Evolutionary conservation across 1,140 invertebrate genomes (phyloP).

Genomic region (Ctenoplectra terminalis): DNA sequence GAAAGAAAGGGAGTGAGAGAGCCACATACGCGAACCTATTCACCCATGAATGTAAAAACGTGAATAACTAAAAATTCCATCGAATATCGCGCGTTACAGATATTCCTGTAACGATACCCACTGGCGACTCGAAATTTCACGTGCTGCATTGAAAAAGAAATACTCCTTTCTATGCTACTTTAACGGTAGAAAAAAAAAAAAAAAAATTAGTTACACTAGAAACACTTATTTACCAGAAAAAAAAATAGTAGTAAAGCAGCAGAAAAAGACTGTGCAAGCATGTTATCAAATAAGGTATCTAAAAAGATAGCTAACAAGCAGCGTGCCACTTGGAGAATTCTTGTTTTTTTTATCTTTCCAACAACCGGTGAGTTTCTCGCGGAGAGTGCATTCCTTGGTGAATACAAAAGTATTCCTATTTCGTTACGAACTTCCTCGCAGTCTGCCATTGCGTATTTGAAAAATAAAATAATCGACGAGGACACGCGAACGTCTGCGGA

Average conservation of each 20-base stretch:
- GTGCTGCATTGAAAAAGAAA: not conserved
- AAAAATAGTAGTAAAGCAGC: too few relatives aligned
- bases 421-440: constrained; percentile 35
- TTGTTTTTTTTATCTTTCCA: constrained; percentile 25
- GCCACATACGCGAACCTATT: constrained; percentile 16
- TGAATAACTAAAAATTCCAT: constrained; percentile 53
- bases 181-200: not conserved
- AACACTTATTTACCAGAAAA: too few relatives aligned
- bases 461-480: constrained; percentile 39
- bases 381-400: constrained; percentile 1
- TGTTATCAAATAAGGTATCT: not conserved
- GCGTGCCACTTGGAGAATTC: not conserved
- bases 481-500: not conserved
- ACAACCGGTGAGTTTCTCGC: constrained; percentile 14
- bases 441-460: not conserved
- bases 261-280: not conserved
- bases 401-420: constrained; percentile 36
- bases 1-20: not conserved
- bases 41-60: constrained; percentile 23
- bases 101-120: constrained; percentile 54
- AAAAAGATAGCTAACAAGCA: constrained; percentile 11
- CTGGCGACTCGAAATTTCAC: not conserved
- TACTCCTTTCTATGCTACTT: too few relatives aligned
- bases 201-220: too few relatives aligned
- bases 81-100: constrained; percentile 51